Evolutionary conservation across 1,140 invertebrate genomes (phyloP), one percentile per base, ranked within the genome.

Genomic region (Drosophila bipectinata): DNA sequence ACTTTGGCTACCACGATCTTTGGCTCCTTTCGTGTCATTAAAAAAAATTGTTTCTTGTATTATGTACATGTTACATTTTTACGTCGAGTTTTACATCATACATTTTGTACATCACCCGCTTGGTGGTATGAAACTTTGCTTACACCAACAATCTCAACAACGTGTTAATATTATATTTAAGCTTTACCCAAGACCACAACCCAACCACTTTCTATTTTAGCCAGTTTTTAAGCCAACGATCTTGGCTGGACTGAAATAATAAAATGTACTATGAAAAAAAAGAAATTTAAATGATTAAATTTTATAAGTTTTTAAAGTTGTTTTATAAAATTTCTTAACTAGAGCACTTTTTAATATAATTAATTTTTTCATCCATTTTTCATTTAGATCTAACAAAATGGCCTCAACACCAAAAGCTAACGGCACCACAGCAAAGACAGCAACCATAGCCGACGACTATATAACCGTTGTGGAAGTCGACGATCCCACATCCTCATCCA

Each of bases 391-490:
- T 21, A 2, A 9, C 52, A 78, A 15, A 54, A 84, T 84, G 77
- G 67, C 57, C 32, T 49, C 72, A 14, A 51, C 62, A 60, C 21
- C 69, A 34, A 56, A 49, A 62, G 28, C 28, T 39, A 57, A 52
- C 61, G 59, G 24, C 57, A 30, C 75, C 51, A 51, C 63, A 63
- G 39, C 51, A 21, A 72, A 57, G 64, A 69, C 76, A 61, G 61
- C 48, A 63, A 58, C 53, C 37, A 48, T 60, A 30, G 77, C 72
- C 37, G 80, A 84, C 14, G 94, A 95, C 47, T 95, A 95, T 75
- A 94, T 95, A 45, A 95, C 95, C 18, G 94, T 95, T n/a, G 94
- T 95, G 34, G 93, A 94, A 60, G 94, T 95, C n/a, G 94, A 94
- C 61, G 92, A 92, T 73, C 90, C 89, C 45, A 80, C 90, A 67